Conservation (phyloP, 2,888 invertebrate genomes). For the Sinotaia quadrata region DNA sequence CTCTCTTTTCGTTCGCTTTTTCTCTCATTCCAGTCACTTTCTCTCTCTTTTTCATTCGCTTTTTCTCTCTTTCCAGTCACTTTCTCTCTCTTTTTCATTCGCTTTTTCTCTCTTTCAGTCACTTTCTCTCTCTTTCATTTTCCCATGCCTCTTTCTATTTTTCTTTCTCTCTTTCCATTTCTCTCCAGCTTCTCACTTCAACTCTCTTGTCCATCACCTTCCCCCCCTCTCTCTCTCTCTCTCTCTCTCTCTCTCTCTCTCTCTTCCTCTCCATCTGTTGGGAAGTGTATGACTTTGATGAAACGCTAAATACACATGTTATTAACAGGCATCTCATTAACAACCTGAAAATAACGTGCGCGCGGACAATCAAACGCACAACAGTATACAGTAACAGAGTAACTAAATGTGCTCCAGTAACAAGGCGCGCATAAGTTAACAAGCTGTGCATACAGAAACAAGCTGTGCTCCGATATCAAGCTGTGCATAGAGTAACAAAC, state of each 20-base stretch:
- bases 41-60: not conserved
- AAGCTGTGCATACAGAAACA: too few species aligned
- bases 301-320: too few species aligned
- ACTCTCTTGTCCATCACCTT: not conserved
- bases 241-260: constrained; percentile 28
- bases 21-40: too few species aligned
- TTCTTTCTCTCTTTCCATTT: not conserved
- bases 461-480: too few species aligned
- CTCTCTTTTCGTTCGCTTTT: not conserved
- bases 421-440: too few species aligned
- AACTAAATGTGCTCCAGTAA: too few species aligned
- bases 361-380: too few species aligned
- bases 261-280: constrained; percentile 4
- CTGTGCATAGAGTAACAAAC: too few species aligned
- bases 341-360: too few species aligned
- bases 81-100: not conserved
- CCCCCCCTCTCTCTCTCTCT: constrained; percentile 23
- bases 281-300: too few species aligned
- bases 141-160: not conserved
- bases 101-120: not conserved
- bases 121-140: not conserved
- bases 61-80: not conserved
- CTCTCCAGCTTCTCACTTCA: not conserved
- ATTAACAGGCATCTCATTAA: too few species aligned
- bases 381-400: too few species aligned